phyloP scores from a whole-genome alignment of 1,140 invertebrate species.

The Cylas formicarius region DNA sequence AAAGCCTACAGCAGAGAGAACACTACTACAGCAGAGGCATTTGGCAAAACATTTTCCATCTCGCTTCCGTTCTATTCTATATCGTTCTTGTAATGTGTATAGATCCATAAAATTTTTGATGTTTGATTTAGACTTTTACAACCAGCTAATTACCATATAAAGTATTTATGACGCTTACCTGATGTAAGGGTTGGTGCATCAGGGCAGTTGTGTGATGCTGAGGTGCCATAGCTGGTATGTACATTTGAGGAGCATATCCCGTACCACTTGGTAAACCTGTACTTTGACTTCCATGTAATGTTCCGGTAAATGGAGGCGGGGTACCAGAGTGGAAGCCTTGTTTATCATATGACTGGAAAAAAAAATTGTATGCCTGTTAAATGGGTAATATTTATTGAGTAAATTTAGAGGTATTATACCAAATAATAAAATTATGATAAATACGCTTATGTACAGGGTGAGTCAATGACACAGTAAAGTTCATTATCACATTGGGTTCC shows the following conservation, averaged over 20 bases:
- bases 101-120: background rate
- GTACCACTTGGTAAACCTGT: constrained; percentile 62
- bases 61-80: too few species aligned
- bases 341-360: constrained; percentile 73
- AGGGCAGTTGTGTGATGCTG: constrained; percentile 53
- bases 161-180: constrained; percentile 46
- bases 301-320: constrained; percentile 65
- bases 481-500: too few species aligned
- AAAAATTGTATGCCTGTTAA: constrained; percentile 16
- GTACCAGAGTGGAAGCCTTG: constrained; percentile 77
- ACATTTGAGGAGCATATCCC: constrained; percentile 57
- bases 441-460: too few species aligned
- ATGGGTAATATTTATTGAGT: too few species aligned
- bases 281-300: constrained; percentile 61
- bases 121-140: background rate
- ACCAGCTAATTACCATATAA: constrained; percentile 3
- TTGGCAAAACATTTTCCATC: constrained; percentile 12
- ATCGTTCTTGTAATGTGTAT: too few species aligned
- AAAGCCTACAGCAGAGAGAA: too few species aligned
- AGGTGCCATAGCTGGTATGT: constrained; percentile 65
- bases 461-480: too few species aligned
- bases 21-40: too few species aligned
- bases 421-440: too few species aligned
- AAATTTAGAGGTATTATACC: too few species aligned
- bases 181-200: constrained; percentile 70